phyloP scores from a whole-genome alignment of 2,797 vertebrate species.

The Spinus pinus region DNA sequence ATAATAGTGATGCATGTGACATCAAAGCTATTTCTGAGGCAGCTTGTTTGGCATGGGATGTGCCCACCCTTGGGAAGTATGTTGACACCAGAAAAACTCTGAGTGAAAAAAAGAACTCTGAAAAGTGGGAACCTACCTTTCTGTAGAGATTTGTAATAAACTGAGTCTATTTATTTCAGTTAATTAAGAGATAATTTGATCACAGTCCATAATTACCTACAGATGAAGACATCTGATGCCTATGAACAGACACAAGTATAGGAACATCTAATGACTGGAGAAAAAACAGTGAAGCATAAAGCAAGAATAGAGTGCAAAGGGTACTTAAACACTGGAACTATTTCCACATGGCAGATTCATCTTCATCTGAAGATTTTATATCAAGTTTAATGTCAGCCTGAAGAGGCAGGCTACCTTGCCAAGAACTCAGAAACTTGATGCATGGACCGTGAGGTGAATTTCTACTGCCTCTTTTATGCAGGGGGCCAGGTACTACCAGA shows the following conservation, averaged over 20 bases:
- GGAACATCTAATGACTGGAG: not conserved
- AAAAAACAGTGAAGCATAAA: not conserved
- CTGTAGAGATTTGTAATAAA: not conserved
- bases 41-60: accelerated
- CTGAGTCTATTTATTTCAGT: not conserved
- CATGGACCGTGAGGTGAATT: not conserved
- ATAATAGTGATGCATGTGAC: accelerated
- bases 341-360: not conserved
- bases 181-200: not conserved
- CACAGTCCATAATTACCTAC: not conserved
- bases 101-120: not conserved
- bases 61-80: not conserved
- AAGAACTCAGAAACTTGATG: not conserved
- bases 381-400: not conserved
- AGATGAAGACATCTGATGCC: not conserved
- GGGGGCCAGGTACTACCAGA: not conserved
- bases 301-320: not conserved
- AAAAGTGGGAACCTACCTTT: not conserved
- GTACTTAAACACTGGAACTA: not conserved
- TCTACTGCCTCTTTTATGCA: not conserved
- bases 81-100: not conserved
- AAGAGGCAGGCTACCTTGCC: not conserved
- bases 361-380: slow-evolving; percentile 5
- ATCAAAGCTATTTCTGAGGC: not conserved
- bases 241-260: not conserved